phyloP scores from a whole-genome alignment of 1,140 invertebrate species.

The Probaryconus sp. region DNA sequence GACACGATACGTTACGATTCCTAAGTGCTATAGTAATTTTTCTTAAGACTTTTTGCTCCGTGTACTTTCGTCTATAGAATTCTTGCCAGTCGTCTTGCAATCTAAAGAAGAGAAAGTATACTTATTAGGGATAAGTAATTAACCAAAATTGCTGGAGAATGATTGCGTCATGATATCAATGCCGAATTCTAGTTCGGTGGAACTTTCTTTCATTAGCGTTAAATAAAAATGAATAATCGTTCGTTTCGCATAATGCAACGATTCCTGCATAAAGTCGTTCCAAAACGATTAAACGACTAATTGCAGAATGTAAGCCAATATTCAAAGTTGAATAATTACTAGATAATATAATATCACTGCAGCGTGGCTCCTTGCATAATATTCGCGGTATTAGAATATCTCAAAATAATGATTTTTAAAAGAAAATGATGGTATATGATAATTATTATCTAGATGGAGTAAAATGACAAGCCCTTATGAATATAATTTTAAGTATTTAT shows the following conservation, averaged over 20 bases:
- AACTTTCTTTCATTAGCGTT: conserved; percentile 51
- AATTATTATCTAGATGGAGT: too few relatives aligned
- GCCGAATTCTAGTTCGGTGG: conserved; percentile 20
- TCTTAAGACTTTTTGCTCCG: too few relatives aligned
- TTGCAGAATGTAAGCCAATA: conserved; percentile 7
- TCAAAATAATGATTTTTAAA: too few relatives aligned
- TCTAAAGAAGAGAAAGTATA: neutral
- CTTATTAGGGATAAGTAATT: conserved; percentile 18
- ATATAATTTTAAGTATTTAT: too few relatives aligned
- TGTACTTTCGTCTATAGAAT: neutral
- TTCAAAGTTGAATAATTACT: conserved; percentile 38
- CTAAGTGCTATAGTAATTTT: too few relatives aligned
- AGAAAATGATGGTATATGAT: too few relatives aligned
- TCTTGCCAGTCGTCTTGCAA: conserved; percentile 9
- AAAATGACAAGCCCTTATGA: too few relatives aligned
- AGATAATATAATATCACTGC: too few relatives aligned
- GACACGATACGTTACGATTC: too few relatives aligned
- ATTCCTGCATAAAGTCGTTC: conserved; percentile 20
- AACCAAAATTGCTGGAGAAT: conserved; percentile 24
- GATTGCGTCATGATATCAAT: conserved; percentile 35
- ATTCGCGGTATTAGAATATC: too few relatives aligned
- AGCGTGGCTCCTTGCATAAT: too few relatives aligned
- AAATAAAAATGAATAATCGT: conserved; percentile 40
- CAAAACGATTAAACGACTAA: conserved; percentile 28
- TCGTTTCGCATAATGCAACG: conserved; percentile 34